Conservation (phyloP, 2,888 invertebrate species). For the Eupithecia pulchellata region DNA sequence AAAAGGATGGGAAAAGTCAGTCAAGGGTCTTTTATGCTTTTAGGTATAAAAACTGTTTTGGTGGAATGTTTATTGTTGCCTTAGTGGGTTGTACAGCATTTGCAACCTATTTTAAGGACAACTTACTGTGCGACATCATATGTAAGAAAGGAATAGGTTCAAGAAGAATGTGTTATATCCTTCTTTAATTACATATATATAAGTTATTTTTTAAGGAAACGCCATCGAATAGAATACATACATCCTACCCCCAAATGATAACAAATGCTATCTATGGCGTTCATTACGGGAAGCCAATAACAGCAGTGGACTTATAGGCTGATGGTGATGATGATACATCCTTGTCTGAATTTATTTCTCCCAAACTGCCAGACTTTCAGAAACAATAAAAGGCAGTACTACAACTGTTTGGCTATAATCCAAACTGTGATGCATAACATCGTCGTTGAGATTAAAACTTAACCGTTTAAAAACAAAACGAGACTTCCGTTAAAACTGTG, state of each 20-base stretch:
- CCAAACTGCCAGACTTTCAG: neutral
- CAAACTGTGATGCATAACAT: slow-evolving; percentile 4
- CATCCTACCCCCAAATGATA: no score
- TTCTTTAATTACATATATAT: neutral
- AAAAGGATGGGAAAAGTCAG: neutral
- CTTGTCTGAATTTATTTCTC: neutral
- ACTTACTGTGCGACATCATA: neutral
- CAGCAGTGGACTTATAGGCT: no score
- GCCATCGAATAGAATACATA: no score
- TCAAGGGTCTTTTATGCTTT: neutral
- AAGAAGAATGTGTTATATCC: accelerated
- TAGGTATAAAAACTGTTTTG: neutral
- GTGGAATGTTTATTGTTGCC: neutral
- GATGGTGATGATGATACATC: no score
- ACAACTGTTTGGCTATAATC: neutral
- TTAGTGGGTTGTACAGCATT: neutral
- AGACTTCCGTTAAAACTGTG: neutral
- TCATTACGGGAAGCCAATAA: no score
- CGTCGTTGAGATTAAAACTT: neutral
- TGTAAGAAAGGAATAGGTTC: neutral
- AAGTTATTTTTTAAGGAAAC: neutral
- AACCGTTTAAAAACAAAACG: neutral
- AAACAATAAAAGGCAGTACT: neutral
- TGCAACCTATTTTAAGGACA: neutral
- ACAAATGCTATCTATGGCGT: no score